Base-by-base conservation (phyloP, 1,140 invertebrate genomes). In the Mamestra configurata region DNA sequence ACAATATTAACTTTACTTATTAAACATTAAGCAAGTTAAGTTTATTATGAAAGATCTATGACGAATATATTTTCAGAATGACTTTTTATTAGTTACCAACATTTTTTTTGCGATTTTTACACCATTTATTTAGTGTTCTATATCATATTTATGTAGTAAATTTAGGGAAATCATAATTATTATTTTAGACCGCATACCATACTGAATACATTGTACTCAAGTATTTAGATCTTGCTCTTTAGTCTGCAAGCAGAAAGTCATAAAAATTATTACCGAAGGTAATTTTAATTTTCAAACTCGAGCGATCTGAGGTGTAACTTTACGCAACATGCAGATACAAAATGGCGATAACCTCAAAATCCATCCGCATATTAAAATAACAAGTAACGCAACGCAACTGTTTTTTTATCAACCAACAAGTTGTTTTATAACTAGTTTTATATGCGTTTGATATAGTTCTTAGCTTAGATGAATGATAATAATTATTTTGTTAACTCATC, bases 281-380 rank as follows among this genome's bases (percentile, higher is more conserved):
- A 53, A 72, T 35, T 20, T 51, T 55, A 15, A 55, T 53, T 27
- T 70, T 24, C 49, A 51, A 51, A 37, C 49, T 35, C 35, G 27
- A 72, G 49, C 22, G 1, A 70, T 72, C 70, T 35, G 15, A 22
- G 10, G 70, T 18, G 27, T 18, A 49, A 75, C 37, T 59, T 75
- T 75, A 75, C 72, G 37, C 55, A 75, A 75, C 22, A 59, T n/a
- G 10, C 46, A 75, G 72, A 75, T 75, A 40, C 55, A 40, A 59
- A 59, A 40, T 53, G 7, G 53, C 82, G 87, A 88, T 88, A 82
- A 81, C 88, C 88, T 85, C 82, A 84, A 87, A 89, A 87, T 84
- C 80, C 88, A 88, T 88, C 86, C 84, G 85, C 80, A 79, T 86
- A 87, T 72, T 84, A 80, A 78, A 82, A 82, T 78, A 82, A 40